Conservation (phyloP, 2,113 vertebrate species). For the Pycnonotus jocosus region DNA sequence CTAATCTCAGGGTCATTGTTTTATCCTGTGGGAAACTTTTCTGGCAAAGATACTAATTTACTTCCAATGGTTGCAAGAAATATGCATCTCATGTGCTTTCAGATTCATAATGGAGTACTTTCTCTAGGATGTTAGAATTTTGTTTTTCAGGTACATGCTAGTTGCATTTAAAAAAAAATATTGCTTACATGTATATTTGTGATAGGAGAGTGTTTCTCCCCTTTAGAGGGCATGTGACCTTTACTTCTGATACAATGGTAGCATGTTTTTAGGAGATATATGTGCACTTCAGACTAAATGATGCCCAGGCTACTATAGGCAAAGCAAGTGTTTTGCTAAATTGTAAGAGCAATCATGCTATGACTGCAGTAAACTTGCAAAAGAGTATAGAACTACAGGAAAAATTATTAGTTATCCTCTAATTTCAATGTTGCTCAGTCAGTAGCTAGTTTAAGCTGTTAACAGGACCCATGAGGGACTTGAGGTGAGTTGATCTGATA, state of each 20-base stretch:
- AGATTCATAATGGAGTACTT: neutral
- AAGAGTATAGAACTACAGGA: neutral
- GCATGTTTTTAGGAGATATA: too few species aligned
- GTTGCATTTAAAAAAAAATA: neutral
- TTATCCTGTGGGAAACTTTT: neutral
- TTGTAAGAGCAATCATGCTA: neutral
- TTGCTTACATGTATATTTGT: neutral
- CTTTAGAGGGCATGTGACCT: too few species aligned
- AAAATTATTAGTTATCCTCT: neutral
- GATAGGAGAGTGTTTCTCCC: neutral
- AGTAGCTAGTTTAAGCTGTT: constrained; percentile 23
- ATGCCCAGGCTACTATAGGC: neutral
- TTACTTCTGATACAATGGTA: too few species aligned
- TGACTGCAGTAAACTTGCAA: neutral
- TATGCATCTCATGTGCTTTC: neutral
- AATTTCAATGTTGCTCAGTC: constrained; percentile 25
- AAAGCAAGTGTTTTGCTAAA: neutral
- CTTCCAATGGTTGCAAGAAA: neutral
- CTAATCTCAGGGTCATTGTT: neutral
- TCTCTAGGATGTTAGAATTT: neutral
- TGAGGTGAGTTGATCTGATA: constrained; percentile 7
- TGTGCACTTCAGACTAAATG: neutral
- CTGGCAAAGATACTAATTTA: neutral
- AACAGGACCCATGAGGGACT: neutral
- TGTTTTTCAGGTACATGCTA: neutral